Evolutionary conservation across 2,113 vertebrate species (phyloP), one percentile per base, ranked within the genome.

Genomic region (Calidris pygmaea): DNA sequence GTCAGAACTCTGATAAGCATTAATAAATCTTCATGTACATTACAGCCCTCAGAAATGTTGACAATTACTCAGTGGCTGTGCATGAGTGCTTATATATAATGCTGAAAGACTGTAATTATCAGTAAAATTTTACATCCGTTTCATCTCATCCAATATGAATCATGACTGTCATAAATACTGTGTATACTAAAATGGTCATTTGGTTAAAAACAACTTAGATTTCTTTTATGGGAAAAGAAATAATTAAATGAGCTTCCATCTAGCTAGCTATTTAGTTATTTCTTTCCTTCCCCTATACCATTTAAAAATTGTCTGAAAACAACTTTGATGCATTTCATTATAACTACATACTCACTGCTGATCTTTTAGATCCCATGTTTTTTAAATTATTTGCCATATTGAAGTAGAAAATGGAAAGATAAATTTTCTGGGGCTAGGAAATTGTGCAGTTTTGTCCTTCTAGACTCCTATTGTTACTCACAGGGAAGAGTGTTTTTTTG

Each of bases 41-140:
- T 90, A 81, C 45, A 96, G 50, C 62, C 39, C 77, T 81, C 94
- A 83, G 65, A 97, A 93, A 84, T 87, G 37, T 85, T 90, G 59
- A 66, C 85, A 95, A 50, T 95, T 95, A 94, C 92, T 91, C 68
- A 92, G 83, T 43, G 76, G 58, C 59, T 94, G 71, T 93, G 85
- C 93, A 91, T 93, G 96, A 97, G 56, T 96, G 53, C 24, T 39
- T 90, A 65, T 76, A 53, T 81, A 72, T 81, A 79, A 68, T 88
- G 56, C 10, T 76, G 71, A 79, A 97, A 96, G 85, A 91, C 70
- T 95, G 52, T 75, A 97, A 95, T 97, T 97, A 96, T 94, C 62
- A 88, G 72, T 47, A 90, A 84, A 97, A 95, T 94, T 96, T 97
- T 96, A 53, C 92, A 97, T 84, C 18, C 48, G 75, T 62, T 96